These are phyloP conservation scores for Hesperia comma DNA, from an alignment of 2,888 invertebrate genomes.

Conservation along the genomic window DNA sequence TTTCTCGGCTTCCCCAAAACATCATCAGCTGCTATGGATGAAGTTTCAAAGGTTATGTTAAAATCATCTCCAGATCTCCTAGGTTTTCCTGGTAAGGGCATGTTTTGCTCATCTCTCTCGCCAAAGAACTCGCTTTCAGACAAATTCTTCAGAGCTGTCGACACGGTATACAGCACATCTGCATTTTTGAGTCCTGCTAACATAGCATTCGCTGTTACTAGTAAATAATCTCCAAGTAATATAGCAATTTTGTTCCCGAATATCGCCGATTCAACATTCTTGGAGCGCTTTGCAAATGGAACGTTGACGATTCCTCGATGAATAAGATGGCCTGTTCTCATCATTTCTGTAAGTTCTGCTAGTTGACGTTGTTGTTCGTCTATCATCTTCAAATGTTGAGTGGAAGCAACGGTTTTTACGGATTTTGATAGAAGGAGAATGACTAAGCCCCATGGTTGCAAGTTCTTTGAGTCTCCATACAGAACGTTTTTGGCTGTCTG, in stretches of 20 bases:
- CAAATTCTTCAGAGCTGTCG: constrained; percentile 91
- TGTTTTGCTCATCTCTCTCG: constrained; percentile 89
- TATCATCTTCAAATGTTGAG: constrained; percentile 79
- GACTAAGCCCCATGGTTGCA: constrained; percentile 94
- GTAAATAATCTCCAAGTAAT: constrained; percentile 92
- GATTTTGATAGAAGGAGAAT: constrained; percentile 93
- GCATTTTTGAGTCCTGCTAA: constrained; percentile 88
- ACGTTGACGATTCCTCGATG: constrained; percentile 86
- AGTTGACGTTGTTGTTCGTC: constrained; percentile 77
- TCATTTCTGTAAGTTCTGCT: constrained; percentile 92
- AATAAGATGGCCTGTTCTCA: constrained; percentile 92
- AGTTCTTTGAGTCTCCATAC: constrained; percentile 91
- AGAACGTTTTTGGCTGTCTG: constrained; percentile 93
- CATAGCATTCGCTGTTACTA: constrained; percentile 92
- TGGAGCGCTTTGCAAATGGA: constrained; percentile 79
- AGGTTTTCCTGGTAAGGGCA: constrained; percentile 88
- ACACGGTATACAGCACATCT: constrained; percentile 91
- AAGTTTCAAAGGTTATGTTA: constrained; percentile 70
- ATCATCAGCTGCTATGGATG: constrained; percentile 64
- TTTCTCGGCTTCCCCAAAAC: constrained; percentile 84
- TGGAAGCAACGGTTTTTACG: constrained; percentile 83
- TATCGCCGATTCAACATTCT: constrained; percentile 88
- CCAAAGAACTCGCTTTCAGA: constrained; percentile 93
- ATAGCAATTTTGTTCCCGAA: constrained; percentile 95
- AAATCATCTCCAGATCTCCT: constrained; percentile 62